Evolutionary conservation across 2,797 vertebrate genomes (phyloP).

Genomic region (Anableps anableps): DNA sequence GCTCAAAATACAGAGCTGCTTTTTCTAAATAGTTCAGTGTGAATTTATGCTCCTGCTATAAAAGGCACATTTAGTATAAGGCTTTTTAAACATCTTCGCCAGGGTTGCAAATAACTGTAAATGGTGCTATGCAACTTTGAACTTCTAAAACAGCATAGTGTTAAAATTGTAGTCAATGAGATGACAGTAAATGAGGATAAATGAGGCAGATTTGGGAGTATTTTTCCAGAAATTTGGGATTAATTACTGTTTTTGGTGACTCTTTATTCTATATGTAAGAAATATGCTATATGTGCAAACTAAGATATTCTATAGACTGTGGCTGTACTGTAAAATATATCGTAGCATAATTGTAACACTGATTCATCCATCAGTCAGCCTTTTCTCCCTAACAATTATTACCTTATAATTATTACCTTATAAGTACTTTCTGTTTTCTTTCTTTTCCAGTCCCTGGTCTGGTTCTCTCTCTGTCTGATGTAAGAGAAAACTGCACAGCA

Average conservation of each 20-base stretch:
- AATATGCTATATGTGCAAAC: neutral
- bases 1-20: neutral
- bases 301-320: conserved; percentile 9
- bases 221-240: neutral
- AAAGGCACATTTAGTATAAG: neutral
- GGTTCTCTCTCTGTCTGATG: conserved; percentile 51
- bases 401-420: conserved; percentile 16
- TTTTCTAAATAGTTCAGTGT: neutral
- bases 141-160: neutral
- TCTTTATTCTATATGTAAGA: conserved; percentile 1
- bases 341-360: conserved; percentile 5
- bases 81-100: neutral
- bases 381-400: conserved; percentile 26
- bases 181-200: too few relatives aligned
- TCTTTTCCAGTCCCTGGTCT: conserved; percentile 16
- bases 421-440: conserved; percentile 17
- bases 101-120: neutral
- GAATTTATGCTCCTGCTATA: neutral
- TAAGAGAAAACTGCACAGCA: conserved; percentile 44
- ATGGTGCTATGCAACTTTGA: neutral
- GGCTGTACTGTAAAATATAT: conserved; percentile 17
- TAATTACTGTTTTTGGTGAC: neutral
- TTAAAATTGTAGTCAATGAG: neutral
- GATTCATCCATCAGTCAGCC: conserved; percentile 28
- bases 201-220: neutral